Evolutionary conservation across 2,113 vertebrate species (phyloP), one percentile per base, ranked within the genome.

Genomic region (Lophotis ruficrista): DNA sequence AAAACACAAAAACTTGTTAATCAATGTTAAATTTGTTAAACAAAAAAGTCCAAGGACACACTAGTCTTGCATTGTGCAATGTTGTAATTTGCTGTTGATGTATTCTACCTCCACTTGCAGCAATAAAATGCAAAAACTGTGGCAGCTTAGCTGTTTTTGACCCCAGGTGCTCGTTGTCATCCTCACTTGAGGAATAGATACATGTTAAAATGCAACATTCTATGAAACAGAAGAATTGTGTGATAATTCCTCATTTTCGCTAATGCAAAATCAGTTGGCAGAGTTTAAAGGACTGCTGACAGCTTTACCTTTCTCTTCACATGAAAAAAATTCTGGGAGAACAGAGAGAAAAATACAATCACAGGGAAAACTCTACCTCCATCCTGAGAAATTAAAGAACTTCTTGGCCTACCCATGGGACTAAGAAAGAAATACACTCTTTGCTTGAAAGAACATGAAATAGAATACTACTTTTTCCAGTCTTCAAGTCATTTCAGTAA

Each of bases 21-120:
- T 41, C 43, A 27, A 0, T 27, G 2, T 25, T 61, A 47, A 72
- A 8, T 56, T 61, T 62, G 6, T 43, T 61, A 48, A 81, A 64
- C 20, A 66, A 43, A 80, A 48, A 69, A 10, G 22, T 47, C 20
- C 41, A 62, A 56, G 30, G 18, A 66, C 7, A 50, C 6, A 21
- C 5, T 2, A 2, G 8, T 37, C 27, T 81, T 87, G 38, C 23
- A 60, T 17, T 0, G 0, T 0, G 0, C 19, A 56, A 16, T 50
- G 20, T 27, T 47, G 5, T 25, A 14, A 27, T 60, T 72, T 87
- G 15, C 30, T 77, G 18, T 27, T 84, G 45, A n/a, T 51, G 23
- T 54, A 33, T 37, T 25, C 21, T 19, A 4, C 14, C 28, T 76
- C 43, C 12, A 30, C 5, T 13, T 69, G 8, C 11, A 60, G 35